Percentiles rank a stretch among this genome's conserved stretches.
Evolutionary conservation across 1,140 invertebrate species (phyloP).

Genomic region (Homarus americanus): DNA sequence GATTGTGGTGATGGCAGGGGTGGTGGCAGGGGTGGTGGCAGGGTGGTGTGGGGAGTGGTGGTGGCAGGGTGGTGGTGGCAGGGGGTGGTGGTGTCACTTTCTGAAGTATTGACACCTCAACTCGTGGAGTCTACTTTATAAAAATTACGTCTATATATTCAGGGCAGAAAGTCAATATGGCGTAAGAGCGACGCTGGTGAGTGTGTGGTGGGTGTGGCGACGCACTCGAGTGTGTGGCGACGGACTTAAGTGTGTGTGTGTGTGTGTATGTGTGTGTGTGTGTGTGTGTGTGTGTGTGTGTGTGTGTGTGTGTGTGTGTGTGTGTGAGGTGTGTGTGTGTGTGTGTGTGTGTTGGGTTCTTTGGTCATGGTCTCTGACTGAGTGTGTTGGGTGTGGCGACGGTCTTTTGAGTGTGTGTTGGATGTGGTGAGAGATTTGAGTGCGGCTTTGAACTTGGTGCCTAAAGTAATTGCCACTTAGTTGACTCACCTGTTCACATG

Average conservation of each 20-base stretch:
- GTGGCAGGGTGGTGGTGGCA: not conserved
- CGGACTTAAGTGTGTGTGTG: not conserved
- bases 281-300: not conserved
- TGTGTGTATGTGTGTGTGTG: not conserved
- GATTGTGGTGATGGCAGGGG: too few species aligned
- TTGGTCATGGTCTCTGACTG: too few species aligned
- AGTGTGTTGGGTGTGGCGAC: too few species aligned
- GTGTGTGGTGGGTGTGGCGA: not conserved
- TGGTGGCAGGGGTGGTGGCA: not conserved
- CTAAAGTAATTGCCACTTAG: too few species aligned
- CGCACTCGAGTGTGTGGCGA: not conserved
- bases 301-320: not conserved
- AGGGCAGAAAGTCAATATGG: constrained; percentile 13
- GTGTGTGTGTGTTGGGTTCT: too few species aligned
- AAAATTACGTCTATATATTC: constrained; percentile 24
- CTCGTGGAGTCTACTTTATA: not conserved
- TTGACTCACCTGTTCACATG: too few species aligned
- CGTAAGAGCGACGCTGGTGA: not conserved
- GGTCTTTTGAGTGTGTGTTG: too few species aligned
- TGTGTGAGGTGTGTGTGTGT: not conserved
- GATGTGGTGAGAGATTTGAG: too few species aligned
- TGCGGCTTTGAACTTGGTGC: too few species aligned
- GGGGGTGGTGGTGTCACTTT: constrained; percentile 26
- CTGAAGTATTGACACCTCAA: not conserved
- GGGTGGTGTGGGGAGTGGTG: not conserved